phyloP scores from a whole-genome alignment of 1,140 invertebrate genomes.

The Gryllus bimaculatus region DNA sequence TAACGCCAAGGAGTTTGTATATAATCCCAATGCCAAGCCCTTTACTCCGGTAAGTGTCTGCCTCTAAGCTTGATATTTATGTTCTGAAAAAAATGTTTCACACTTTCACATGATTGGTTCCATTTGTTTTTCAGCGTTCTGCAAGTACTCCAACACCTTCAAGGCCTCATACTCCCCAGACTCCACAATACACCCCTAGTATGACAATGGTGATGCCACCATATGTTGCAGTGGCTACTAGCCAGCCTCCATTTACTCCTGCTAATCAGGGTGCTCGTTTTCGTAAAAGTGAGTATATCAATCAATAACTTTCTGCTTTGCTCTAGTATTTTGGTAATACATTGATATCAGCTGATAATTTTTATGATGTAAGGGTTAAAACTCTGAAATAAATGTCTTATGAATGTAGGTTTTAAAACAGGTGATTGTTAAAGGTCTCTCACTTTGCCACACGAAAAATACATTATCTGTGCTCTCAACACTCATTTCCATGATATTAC shows the following conservation, averaged over 20 bases:
- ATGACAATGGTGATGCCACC: slow-evolving; percentile 39
- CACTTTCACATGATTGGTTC: no score
- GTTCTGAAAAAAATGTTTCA: no score
- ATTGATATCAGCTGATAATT: no score
- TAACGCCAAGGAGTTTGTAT: slow-evolving; percentile 75
- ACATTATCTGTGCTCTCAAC: no score
- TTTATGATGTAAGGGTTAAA: no score
- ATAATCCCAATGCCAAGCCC: slow-evolving; percentile 74
- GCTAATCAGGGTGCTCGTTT: slow-evolving; percentile 26
- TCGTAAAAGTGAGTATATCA: slow-evolving; percentile 23
- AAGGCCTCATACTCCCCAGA: slow-evolving; percentile 76
- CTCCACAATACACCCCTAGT: slow-evolving; percentile 45
- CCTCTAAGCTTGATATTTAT: no score
- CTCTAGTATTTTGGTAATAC: not conserved
- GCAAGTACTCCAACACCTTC: slow-evolving; percentile 55
- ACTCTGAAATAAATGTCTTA: no score
- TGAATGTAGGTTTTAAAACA: no score
- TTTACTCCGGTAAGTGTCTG: slow-evolving; percentile 64
- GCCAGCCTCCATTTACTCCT: slow-evolving; percentile 18
- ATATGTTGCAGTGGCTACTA: slow-evolving; percentile 32
- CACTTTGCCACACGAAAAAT: no score
- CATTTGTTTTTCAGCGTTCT: slow-evolving; percentile 38
- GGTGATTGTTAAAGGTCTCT: no score
- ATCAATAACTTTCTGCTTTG: slow-evolving; percentile 15
- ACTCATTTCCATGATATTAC: no score